Base-by-base conservation (phyloP, 2,113 vertebrate genomes). In the Hucho hucho region DNA sequence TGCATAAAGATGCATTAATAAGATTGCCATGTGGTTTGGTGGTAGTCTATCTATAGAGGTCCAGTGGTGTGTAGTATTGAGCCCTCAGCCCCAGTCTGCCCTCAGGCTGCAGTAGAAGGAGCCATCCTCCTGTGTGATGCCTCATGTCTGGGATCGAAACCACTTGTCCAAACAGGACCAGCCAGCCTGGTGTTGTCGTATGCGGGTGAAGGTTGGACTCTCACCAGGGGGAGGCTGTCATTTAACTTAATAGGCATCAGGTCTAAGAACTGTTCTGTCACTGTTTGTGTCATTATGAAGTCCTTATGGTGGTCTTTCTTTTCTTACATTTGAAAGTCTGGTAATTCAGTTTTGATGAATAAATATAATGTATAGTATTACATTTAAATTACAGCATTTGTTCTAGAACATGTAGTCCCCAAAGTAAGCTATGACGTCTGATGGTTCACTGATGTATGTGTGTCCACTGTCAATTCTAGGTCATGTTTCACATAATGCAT, bases 151-250 rank as follows among this genome's bases (percentile, higher is more conserved):
- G 81, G 79, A 93, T 94, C 75, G 81, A 89, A 92, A 93, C 91
- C 93, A 94, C 86, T 93, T 94, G 92, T 94, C 91, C 85, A 92
- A 92, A 93, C 90, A 80, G 76, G 93, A 93, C 91, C 85, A 92
- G 92, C 92, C 90, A 80, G 77, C 84, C 81, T 78, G 79, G 70
- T 75, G 74, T 73, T 79, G 87, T 85, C 83, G 13, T 18, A 4
- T 32, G 29, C n/a, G 65, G 18, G 7, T 81, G 82, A 77, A 75
- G 63, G 86, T 83, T 77, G 80, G 78, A 86, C 49, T 83, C 85
- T 83, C 90, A 81, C 84, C 84, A 77, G 53, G 87, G 87, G 87
- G 87, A 53, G 24, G 81, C 82, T 70, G 79, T 72, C 81, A 28
- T 77, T 80, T 79, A 82, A 80, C 81, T 80, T 70, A 59, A 12